These are phyloP conservation scores for Thunnus thynnus DNA, from an alignment of 2,113 vertebrate genomes.

Conservation along the genomic window DNA sequence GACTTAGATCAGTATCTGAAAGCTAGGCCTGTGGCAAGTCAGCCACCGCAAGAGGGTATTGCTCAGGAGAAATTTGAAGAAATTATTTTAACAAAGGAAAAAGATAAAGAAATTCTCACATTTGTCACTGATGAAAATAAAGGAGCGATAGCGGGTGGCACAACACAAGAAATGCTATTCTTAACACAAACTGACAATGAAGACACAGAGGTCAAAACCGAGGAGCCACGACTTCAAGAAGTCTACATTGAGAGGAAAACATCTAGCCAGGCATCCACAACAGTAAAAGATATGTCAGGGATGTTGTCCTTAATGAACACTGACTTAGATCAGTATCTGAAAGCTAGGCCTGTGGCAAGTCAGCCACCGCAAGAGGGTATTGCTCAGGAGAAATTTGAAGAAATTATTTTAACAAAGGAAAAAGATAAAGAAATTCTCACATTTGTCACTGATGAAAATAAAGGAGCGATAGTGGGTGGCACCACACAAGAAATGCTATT, in stretches of 20 bases:
- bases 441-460: conserved; percentile 16
- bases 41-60: conserved; percentile 46
- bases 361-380: conserved; percentile 47
- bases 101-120: conserved; percentile 62
- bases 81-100: conserved; percentile 64
- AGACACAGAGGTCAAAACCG: conserved; percentile 80
- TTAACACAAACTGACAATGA: conserved; percentile 75
- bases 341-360: conserved; percentile 42
- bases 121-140: conserved; percentile 19
- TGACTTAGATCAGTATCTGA: conserved; percentile 75
- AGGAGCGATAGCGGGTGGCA: background rate
- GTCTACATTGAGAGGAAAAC: conserved; percentile 75
- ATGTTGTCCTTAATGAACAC: conserved; percentile 77
- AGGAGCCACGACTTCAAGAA: conserved; percentile 77
- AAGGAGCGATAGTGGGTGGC: background rate
- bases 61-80: conserved; percentile 75
- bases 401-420: conserved; percentile 68
- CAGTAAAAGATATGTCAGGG: conserved; percentile 74
- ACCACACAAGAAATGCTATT: background rate
- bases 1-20: conserved; percentile 76
- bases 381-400: conserved; percentile 73
- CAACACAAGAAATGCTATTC: background rate
- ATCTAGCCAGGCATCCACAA: conserved; percentile 35
- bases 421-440: conserved; percentile 63
- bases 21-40: conserved; percentile 36